Percentiles rank a stretch among this genome's conserved stretches.
Conservation (phyloP, 2,113 vertebrate genomes). For the Laticauda laticaudata region DNA sequence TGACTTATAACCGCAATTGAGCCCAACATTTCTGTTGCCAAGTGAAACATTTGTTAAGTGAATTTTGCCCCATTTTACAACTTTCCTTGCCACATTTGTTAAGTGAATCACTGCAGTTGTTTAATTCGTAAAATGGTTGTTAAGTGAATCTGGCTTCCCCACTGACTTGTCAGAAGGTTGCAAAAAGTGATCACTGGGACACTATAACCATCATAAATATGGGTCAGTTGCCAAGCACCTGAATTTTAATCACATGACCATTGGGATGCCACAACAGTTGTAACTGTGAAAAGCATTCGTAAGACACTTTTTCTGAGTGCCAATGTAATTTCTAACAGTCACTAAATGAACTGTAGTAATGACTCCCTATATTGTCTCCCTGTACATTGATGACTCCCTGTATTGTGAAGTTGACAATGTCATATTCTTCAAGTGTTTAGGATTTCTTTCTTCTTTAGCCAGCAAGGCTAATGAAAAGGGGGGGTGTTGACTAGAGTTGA, state of each 20-base stretch:
- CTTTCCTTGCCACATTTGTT: neutral
- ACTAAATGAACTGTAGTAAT: neutral
- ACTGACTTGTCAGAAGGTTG: neutral
- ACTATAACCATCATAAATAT: neutral
- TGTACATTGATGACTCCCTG: neutral
- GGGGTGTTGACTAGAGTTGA: neutral
- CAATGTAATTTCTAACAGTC: too few species aligned
- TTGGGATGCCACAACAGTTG: too few species aligned
- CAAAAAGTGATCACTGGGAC: neutral
- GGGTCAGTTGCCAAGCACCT: too few species aligned
- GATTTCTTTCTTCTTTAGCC: neutral
- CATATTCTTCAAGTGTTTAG: neutral
- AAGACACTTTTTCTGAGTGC: too few species aligned
- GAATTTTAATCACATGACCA: too few species aligned
- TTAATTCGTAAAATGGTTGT: neutral
- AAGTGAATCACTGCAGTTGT: neutral
- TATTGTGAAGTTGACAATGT: neutral
- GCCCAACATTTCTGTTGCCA: neutral
- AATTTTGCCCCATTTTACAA: neutral
- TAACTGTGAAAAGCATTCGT: too few species aligned
- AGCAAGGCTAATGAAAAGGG: neutral
- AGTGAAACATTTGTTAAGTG: neutral
- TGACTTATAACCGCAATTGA: neutral
- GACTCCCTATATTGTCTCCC: neutral
- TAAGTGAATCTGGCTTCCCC: neutral